Conservation (phyloP, 1,140 invertebrate species). For the Pseudomyrmex pallidus region DNA sequence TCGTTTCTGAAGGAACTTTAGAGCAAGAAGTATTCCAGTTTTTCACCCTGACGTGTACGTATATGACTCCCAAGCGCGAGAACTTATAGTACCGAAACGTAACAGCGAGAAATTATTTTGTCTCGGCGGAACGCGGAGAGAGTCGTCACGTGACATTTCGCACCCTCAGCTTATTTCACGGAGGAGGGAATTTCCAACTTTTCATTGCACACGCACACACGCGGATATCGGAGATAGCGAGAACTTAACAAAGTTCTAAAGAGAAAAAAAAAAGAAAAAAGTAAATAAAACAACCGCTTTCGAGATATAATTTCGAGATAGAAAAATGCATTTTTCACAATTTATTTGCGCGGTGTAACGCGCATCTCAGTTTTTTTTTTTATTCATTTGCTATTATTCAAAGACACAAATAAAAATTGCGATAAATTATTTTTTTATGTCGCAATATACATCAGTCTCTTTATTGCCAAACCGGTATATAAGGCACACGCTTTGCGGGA, state of each 20-base stretch:
- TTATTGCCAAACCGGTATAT: constrained; percentile 7
- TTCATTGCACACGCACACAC: neutral
- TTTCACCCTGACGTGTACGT: constrained; percentile 60
- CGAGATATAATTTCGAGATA: no score
- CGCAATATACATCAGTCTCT: constrained; percentile 3
- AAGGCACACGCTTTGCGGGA: constrained; percentile 1
- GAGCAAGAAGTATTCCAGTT: constrained; percentile 67
- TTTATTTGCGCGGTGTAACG: neutral
- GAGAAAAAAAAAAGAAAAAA: neutral
- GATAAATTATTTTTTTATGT: constrained; percentile 40
- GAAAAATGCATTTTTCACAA: no score
- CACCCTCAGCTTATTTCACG: constrained; percentile 23
- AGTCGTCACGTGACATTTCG: constrained; percentile 28
- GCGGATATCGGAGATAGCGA: neutral
- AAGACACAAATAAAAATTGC: neutral
- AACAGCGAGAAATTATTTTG: constrained; percentile 60
- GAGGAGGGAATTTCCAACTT: neutral
- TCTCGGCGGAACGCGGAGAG: constrained; percentile 27
- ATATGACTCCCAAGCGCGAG: constrained; percentile 42
- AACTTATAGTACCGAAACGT: constrained; percentile 47
- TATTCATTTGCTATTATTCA: neutral
- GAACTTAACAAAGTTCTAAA: neutral
- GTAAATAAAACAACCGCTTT: neutral
- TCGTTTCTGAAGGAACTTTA: constrained; percentile 62
- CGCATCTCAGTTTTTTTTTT: neutral